Base-by-base conservation (phyloP, 2,113 vertebrate species). In the Etheostoma spectabile region DNA sequence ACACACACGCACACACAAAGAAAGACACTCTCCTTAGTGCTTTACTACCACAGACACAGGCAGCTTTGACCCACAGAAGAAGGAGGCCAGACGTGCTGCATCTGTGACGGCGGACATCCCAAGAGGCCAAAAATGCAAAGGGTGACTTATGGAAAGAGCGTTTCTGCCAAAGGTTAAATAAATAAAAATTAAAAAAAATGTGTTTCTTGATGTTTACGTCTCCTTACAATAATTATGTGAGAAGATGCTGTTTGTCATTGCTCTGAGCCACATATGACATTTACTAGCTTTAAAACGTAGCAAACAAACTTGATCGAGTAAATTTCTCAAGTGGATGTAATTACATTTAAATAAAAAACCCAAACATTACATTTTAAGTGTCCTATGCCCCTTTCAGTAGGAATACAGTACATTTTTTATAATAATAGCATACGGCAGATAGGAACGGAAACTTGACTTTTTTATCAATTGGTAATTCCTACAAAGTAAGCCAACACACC, bases 41-140 rank as follows among this genome's bases (percentile, higher is more conserved):
- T 89, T 82, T 60, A 71, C 72, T 33, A 83, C 62, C 61, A 3
- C 78, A 89, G 81, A 87, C 78, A 82, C 75, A 84, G 78, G 53
- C 78, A 73, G 90, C 82, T 91, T 79, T 89, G 91, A 93, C 92
- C 91, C 85, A 59, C 73, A 74, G 79, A 78, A 71, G 62, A 87
- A 33, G 72, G 74, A 85, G 90, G 86, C 79, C 87, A 91, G 82
- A 83, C 84, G 60, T 45, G 77, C 74, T 79, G 82, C 86, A 77
- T 82, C 82, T 86, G 81, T 79, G 83, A 74, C 11, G 62, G 68
- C 61, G 59, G 66, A 74, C 60, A 79, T 85, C 90, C 76, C 70
- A 30, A 33, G 42, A 86, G 85, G 74, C 63, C 77, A 63, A 30
- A 69, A 83, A 83, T 57, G 62, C 79, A 75, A 69, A 74, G 62